Evolutionary conservation across 1,140 invertebrate species (phyloP).

Genomic region (Drosophila sulfurigaster): DNA sequence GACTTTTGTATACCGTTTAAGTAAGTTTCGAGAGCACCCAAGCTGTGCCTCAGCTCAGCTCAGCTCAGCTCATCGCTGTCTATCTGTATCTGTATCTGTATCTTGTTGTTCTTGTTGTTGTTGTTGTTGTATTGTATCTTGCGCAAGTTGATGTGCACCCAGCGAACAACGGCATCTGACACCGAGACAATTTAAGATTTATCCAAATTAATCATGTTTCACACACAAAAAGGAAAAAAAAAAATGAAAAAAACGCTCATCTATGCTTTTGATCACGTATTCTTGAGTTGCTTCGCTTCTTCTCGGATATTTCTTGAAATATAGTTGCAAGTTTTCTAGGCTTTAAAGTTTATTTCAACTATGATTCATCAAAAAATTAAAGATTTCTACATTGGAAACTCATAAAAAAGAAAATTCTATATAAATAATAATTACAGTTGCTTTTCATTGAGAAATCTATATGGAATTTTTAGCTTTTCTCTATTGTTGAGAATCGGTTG

Average conservation of each 20-base stretch:
- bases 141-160: slow-evolving; percentile 43
- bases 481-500: too few relatives aligned
- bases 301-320: too few relatives aligned
- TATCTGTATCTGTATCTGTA: slow-evolving; percentile 36
- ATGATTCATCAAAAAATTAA: too few relatives aligned
- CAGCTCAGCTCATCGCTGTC: slow-evolving; percentile 30
- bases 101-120: slow-evolving; percentile 20
- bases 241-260: neutral
- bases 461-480: too few relatives aligned
- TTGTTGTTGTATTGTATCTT: slow-evolving; percentile 54
- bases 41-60: slow-evolving; percentile 39
- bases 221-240: slow-evolving; percentile 1
- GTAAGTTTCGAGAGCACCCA: slow-evolving; percentile 57
- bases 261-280: neutral
- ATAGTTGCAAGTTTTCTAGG: too few relatives aligned
- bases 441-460: too few relatives aligned
- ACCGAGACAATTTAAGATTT: slow-evolving; percentile 19
- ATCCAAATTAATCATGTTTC: slow-evolving; percentile 35
- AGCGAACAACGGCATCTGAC: slow-evolving; percentile 13
- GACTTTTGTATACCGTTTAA: slow-evolving; percentile 80
- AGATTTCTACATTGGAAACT: too few relatives aligned
- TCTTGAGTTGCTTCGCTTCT: too few relatives aligned
- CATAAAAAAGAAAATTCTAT: too few relatives aligned
- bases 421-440: too few relatives aligned
- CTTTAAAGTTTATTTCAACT: too few relatives aligned